Base-by-base conservation (phyloP, 2,113 vertebrate genomes). In the Chelonoidis abingdonii region DNA sequence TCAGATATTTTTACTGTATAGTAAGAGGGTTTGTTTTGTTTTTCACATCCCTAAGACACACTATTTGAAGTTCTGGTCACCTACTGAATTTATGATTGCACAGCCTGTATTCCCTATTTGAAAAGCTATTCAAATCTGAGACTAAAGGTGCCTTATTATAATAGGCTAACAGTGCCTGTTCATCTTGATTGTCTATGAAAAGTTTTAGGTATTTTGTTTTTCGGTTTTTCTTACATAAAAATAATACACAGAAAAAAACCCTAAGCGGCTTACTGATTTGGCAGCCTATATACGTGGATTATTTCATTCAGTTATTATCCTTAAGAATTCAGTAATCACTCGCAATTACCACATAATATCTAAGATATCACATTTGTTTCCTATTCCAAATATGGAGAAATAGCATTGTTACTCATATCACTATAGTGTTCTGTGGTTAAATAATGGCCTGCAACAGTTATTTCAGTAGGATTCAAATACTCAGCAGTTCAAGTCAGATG, bases 31-130 rank as follows among this genome's bases (percentile, higher is more conserved):
- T 27, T 8, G 65, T 87, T 94, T 92, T 44, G 88, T 83, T 93
- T 83, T 53, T 52, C 52, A 29, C 19, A 81, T 50, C 84, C 49
- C 24, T 53, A 72, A 75, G 53, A 83, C 49, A 93, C 80, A 89
- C 88, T 93, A 62, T 86, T 83, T 87, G 62, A 81, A 86, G 41
- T 52, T 62, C 93, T 87, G 92, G 72, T 94, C 92, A 90, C 92
- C 92, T 91, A 86, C 87, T 81, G 49, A 93, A 88, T 84, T 78
- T 49, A 76, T 72, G 57, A 84, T 54, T 81, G 35, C 35, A 87
- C 5, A 89, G 76, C 1, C 35, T 83, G 6, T 35, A 79, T 47
- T 94, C 57, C 90, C 13, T 81, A 86, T 88, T 86, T 91, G 59
- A 88, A 69, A 84, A 88, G 3, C 78, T 91, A 76, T 91, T 91